These are phyloP conservation scores for Orgyia antiqua DNA, from an alignment of 2,888 invertebrate genomes.

Conservation along the genomic window DNA sequence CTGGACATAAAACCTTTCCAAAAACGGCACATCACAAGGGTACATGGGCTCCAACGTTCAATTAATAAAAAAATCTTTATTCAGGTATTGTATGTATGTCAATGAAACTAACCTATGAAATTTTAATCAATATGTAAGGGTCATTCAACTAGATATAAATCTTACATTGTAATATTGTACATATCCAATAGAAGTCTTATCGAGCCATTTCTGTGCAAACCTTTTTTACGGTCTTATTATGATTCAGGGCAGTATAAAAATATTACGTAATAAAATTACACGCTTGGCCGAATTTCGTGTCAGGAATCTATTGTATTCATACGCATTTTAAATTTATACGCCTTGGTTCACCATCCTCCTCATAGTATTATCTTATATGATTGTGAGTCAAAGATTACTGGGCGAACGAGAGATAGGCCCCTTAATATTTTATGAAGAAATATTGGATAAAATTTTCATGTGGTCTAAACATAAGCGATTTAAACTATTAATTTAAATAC, in stretches of 20 bases:
- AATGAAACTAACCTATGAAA: too few species aligned
- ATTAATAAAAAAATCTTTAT: too few species aligned
- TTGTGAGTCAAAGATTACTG: conserved; percentile 52
- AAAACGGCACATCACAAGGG: too few species aligned
- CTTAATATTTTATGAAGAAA: conserved; percentile 70
- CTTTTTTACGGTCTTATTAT: neutral
- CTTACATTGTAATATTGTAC: too few species aligned
- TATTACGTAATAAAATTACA: conserved; percentile 11
- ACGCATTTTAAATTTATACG: conserved; percentile 38
- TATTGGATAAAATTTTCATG: conserved; percentile 33
- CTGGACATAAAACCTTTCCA: too few species aligned
- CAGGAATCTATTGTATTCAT: conserved; percentile 15
- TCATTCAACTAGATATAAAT: too few species aligned
- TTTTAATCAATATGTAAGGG: too few species aligned
- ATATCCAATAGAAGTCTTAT: neutral
- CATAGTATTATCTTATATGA: conserved; percentile 44
- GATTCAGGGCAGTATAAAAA: neutral
- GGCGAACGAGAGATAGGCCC: conserved; percentile 43
- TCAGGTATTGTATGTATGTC: too few species aligned
- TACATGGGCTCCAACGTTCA: too few species aligned
- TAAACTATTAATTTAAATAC: too few species aligned
- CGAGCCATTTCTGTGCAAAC: neutral
- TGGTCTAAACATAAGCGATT: conserved; percentile 18
- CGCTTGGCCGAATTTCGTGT: conserved; percentile 9
- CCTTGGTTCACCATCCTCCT: conserved; percentile 12